Evolutionary conservation across 2,888 invertebrate genomes (phyloP).

Genomic region (Ectemnius lituratus): DNA sequence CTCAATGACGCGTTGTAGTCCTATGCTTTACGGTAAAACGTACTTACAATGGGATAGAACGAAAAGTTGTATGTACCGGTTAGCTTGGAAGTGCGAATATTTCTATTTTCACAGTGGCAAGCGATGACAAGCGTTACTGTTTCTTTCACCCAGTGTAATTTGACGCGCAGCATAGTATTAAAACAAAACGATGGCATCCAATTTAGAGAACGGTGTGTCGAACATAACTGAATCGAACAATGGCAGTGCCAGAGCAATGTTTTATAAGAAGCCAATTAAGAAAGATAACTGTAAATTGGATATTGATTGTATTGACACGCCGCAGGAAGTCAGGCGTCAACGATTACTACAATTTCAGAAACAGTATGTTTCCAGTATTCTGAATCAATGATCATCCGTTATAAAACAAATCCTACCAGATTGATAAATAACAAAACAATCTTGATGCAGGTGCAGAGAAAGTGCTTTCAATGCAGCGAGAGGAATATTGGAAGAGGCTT

Average conservation of each 20-base stretch:
- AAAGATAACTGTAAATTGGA: slow-evolving; percentile 69
- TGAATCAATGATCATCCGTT: neutral
- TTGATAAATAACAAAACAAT: neutral
- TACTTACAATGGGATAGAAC: no score
- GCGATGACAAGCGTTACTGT: no score
- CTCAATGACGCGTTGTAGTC: no score
- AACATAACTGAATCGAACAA: slow-evolving; percentile 10
- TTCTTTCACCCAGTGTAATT: no score
- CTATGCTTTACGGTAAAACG: no score
- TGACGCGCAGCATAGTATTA: neutral
- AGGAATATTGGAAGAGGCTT: slow-evolving; percentile 77
- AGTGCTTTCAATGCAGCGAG: slow-evolving; percentile 72
- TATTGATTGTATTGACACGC: slow-evolving; percentile 65
- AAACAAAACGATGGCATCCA: slow-evolving; percentile 30
- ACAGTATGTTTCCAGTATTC: slow-evolving; percentile 59
- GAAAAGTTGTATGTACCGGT: no score
- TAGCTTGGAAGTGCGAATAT: no score
- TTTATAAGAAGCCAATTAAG: slow-evolving; percentile 74
- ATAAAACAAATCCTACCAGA: neutral
- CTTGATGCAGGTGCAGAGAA: slow-evolving; percentile 66
- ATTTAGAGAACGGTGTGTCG: slow-evolving; percentile 13
- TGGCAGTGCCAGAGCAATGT: slow-evolving; percentile 78
- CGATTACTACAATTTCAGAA: slow-evolving; percentile 70
- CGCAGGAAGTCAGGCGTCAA: slow-evolving; percentile 73
- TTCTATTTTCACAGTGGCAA: no score